These are phyloP conservation scores for Euplexia lucipara DNA, from an alignment of 2,888 invertebrate genomes.

Conservation along the genomic window DNA sequence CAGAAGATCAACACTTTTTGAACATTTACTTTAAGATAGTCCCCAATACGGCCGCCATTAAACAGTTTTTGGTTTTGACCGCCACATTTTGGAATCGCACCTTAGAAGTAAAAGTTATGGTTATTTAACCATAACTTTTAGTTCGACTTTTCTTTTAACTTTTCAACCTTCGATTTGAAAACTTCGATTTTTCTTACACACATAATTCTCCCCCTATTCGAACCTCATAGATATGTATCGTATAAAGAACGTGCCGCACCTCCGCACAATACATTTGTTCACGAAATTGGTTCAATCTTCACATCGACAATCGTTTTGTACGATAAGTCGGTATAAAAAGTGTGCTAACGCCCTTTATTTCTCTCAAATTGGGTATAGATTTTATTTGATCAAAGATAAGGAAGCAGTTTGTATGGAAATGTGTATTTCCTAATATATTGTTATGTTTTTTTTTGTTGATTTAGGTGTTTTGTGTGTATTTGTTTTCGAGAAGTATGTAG, in stretches of 20 bases:
- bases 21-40: too few species aligned
- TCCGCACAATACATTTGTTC: conserved; percentile 49
- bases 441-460: conserved; percentile 6
- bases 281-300: conserved; percentile 74
- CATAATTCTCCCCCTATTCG: conserved; percentile 17
- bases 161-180: not conserved
- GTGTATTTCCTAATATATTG: conserved; percentile 6
- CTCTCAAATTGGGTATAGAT: conserved; percentile 60
- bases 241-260: conserved; percentile 66
- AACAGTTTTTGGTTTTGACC: too few species aligned
- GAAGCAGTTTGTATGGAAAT: conserved; percentile 51
- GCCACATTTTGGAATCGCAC: too few species aligned
- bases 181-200: not conserved
- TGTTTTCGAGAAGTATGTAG: too few species aligned
- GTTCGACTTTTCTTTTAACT: too few species aligned
- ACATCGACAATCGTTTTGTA: conserved; percentile 63
- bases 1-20: too few species aligned
- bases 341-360: conserved; percentile 60
- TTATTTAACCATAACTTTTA: too few species aligned
- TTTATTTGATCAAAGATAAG: conserved; percentile 62
- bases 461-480: not conserved
- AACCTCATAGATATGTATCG: conserved; percentile 74
- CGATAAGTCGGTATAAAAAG: conserved; percentile 63
- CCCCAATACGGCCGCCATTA: too few species aligned
- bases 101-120: too few species aligned